A percentile compares a stretch with the other conserved stretches of the same genome.
Evolutionary conservation across 2,113 vertebrate genomes (phyloP).

Genomic region (Hylia prasina): DNA sequence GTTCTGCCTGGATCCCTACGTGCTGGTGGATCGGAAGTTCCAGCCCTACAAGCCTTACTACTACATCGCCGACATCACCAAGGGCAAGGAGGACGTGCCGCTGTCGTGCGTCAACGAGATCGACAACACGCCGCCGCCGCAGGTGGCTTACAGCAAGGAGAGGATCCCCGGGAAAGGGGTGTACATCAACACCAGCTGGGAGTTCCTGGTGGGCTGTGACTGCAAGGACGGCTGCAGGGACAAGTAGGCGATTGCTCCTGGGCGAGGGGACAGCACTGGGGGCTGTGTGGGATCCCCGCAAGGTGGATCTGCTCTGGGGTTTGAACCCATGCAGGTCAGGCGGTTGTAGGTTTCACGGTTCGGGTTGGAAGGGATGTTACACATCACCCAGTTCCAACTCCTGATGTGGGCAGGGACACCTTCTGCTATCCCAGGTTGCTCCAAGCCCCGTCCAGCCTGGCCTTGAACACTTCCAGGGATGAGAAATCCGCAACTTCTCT

Average conservation of each 20-base stretch:
- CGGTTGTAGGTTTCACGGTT: fast-evolving
- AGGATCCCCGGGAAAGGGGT: conserved; percentile 92
- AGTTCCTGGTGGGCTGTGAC: conserved; percentile 95
- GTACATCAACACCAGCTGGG: conserved; percentile 89
- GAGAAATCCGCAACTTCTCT: not conserved
- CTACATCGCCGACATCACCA: conserved; percentile 92
- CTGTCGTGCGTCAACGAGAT: conserved; percentile 98
- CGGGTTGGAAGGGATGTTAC: not conserved
- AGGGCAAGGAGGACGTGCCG: conserved; percentile 88
- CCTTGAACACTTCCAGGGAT: not conserved
- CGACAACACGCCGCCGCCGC: conserved; percentile 85
- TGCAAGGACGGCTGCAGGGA: conserved; percentile 93
- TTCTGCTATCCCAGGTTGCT: not conserved
- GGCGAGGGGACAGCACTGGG: fast-evolving
- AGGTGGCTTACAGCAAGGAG: conserved; percentile 95
- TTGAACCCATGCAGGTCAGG: fast-evolving
- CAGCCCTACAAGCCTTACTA: conserved; percentile 92
- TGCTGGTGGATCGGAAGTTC: conserved; percentile 93
- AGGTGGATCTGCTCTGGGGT: not conserved
- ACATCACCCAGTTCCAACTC: fast-evolving
- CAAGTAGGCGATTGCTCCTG: conserved; percentile 79
- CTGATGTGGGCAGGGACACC: fast-evolving
- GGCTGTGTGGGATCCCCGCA: fast-evolving
- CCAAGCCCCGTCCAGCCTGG: fast-evolving
- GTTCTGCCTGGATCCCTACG: conserved; percentile 97